These are phyloP conservation scores for Anoncus sp. DNA, from an alignment of 2,888 invertebrate genomes.

Conservation along the genomic window DNA sequence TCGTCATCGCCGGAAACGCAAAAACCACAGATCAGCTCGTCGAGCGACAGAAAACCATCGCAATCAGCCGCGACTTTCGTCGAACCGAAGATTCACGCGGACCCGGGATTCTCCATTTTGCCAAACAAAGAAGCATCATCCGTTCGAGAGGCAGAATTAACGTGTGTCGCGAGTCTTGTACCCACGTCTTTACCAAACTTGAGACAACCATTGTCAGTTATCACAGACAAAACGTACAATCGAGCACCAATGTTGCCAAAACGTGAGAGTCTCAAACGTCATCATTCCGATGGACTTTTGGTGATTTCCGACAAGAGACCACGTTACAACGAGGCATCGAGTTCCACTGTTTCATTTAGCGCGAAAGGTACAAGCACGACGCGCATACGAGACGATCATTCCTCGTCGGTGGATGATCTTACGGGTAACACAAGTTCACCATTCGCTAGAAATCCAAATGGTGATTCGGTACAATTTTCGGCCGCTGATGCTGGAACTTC, in stretches of 20 bases:
- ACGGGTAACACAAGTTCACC: constrained; percentile 65
- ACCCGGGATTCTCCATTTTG: constrained; percentile 28
- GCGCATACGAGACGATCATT: constrained; percentile 67
- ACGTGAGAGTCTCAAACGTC: constrained; percentile 75
- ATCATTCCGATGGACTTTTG: constrained; percentile 78
- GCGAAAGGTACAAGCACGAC: constrained; percentile 55
- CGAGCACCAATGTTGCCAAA: constrained; percentile 68
- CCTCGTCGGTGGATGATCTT: constrained; percentile 70
- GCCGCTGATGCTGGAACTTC: constrained; percentile 71
- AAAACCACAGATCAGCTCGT: constrained; percentile 80
- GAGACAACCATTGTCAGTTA: constrained; percentile 80
- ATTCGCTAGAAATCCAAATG: constrained; percentile 63
- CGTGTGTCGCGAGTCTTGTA: constrained; percentile 34
- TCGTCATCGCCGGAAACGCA: constrained; percentile 79
- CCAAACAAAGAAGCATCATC: constrained; percentile 62
- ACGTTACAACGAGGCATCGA: constrained; percentile 75
- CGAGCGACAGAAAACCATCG: constrained; percentile 78
- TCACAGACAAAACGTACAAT: constrained; percentile 80
- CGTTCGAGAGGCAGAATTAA: constrained; percentile 38
- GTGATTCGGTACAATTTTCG: constrained; percentile 61
- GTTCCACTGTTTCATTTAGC: constrained; percentile 69
- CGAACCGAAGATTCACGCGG: constrained; percentile 70
- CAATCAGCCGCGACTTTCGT: constrained; percentile 62
- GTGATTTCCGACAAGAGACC: constrained; percentile 78
- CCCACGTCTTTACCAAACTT: constrained; percentile 60